Evolutionary conservation across 2,113 vertebrate genomes (phyloP), one percentile per base, ranked within the genome.

Genomic region (Cololabis saira): DNA sequence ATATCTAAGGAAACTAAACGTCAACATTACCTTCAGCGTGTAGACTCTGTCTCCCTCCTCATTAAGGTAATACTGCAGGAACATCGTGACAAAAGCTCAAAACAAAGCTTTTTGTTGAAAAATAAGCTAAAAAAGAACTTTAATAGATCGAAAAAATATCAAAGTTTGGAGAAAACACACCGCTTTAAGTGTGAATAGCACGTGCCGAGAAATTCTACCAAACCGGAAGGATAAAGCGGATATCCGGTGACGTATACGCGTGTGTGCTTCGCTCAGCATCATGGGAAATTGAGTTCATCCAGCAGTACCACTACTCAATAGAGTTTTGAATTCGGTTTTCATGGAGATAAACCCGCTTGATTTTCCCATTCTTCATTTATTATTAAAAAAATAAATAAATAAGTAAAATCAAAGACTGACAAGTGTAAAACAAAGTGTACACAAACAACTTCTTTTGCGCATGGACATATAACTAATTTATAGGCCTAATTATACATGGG

Each of bases 21-120:
- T 15, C n/a, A 15, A 12, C 2, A 13, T 51, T 76, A 96, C 96
- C 94, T 96, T 95, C 56, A 97, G 85, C 2, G 95, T 97, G 63
- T 96, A 97, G 3, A 96, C 89, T 63, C 96, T 84, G 1, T 96
- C 93, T 1, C 96, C 96, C 47, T 73, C 76, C 44, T 95, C 94
- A 42, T 93, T 90, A 0, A 94, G 56, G 22, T 94, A 96, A 87
- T 80, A 96, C 67, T 95, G 96, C 74, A 97, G 88, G 71, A 96
- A 97, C 96, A 97, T 97, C 0, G 57, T 17, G 76, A 67, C 12
- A 2, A 5, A 10, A 19, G 0, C 0, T 52, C 2, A 5, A 22
- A 21, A 48, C 4, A 1, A 13, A 4, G 40, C 17, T 40, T 54
- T 55, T 1, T 1, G 33, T 6, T 15, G 2, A 15, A n/a, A 24